Evolutionary conservation across 2,888 invertebrate species (phyloP).

Genomic region (Cantharis rufa): DNA sequence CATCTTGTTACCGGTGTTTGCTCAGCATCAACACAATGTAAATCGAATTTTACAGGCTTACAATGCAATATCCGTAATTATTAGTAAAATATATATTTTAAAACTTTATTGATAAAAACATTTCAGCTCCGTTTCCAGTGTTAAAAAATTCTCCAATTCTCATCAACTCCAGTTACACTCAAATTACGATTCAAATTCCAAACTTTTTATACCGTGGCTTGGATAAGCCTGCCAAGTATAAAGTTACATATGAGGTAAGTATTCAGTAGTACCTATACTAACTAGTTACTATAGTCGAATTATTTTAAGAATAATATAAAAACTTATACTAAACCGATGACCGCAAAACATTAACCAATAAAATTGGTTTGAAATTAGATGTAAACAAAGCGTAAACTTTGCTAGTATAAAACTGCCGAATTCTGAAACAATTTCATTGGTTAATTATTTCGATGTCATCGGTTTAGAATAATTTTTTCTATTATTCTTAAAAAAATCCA

Average conservation of each 20-base stretch:
- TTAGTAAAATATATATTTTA: background rate
- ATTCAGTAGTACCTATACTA: too few species aligned
- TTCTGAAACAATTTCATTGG: too few species aligned
- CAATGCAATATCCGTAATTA: slow-evolving; percentile 13
- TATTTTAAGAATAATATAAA: too few species aligned
- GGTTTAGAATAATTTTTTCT: too few species aligned
- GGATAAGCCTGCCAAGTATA: background rate
- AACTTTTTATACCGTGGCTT: slow-evolving; percentile 7
- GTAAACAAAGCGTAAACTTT: too few species aligned
- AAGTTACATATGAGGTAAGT: background rate
- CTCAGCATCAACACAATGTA: background rate
- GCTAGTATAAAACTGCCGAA: too few species aligned
- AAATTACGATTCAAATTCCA: slow-evolving; percentile 9
- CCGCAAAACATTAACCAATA: too few species aligned
- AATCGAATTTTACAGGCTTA: background rate
- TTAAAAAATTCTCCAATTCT: slow-evolving; percentile 16
- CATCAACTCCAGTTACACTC: background rate
- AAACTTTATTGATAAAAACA: background rate
- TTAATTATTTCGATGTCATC: too few species aligned
- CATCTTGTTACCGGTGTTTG: slow-evolving; percentile 5
- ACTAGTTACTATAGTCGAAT: too few species aligned
- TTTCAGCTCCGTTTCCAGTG: slow-evolving; percentile 15
- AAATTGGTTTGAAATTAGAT: too few species aligned
- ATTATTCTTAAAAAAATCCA: too few species aligned
- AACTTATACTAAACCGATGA: too few species aligned